phyloP scores from a whole-genome alignment of 1,140 invertebrate species.

The Mizuhopecten yessoensis region DNA sequence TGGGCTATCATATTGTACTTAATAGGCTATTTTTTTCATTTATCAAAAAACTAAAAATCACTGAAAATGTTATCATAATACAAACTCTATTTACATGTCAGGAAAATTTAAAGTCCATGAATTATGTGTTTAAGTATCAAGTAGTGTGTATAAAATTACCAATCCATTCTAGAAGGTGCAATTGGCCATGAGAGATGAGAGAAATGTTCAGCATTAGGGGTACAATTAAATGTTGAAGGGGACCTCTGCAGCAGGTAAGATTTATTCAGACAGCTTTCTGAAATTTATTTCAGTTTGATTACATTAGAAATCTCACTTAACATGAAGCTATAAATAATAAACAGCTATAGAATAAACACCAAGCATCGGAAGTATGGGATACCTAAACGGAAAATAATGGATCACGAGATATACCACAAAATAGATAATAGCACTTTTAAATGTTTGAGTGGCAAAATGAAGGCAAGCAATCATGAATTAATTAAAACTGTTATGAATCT shows the following conservation, averaged over 20 bases:
- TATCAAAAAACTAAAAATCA: neutral
- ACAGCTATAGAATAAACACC: neutral
- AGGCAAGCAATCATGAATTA: neutral
- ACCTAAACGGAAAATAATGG: neutral
- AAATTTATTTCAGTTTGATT: neutral
- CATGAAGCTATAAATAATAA: slow-evolving; percentile 7
- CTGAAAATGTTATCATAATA: neutral
- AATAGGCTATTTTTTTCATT: neutral
- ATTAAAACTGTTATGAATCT: slow-evolving; percentile 7
- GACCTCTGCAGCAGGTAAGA: neutral
- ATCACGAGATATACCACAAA: slow-evolving; percentile 10
- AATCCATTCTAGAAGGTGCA: neutral
- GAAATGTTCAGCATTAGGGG: neutral
- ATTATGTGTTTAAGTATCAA: slow-evolving; percentile 8
- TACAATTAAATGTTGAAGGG: too few relatives aligned
- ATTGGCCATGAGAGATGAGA: slow-evolving; percentile 7
- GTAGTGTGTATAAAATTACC: neutral
- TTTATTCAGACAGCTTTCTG: neutral
- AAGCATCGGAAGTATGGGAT: neutral
- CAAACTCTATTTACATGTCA: neutral
- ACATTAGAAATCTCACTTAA: neutral
- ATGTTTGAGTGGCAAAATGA: neutral
- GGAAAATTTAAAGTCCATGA: neutral
- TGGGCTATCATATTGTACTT: neutral
- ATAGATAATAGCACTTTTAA: slow-evolving; percentile 25